Base-by-base conservation (phyloP, 2,888 invertebrate species). In the Tolmerus cingulatus region DNA sequence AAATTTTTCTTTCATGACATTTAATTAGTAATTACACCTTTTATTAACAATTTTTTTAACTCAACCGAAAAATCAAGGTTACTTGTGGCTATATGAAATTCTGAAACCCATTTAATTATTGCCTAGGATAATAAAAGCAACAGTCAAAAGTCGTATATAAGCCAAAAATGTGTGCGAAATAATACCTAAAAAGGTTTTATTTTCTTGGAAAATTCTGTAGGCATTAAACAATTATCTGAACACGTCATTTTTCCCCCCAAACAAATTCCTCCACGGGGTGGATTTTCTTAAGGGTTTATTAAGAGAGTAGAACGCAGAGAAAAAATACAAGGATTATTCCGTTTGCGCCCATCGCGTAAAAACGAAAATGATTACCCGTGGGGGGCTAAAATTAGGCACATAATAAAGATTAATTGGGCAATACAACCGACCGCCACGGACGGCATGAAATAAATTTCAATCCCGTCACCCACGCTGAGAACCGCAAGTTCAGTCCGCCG, bases 401-500 rank as follows among this genome's bases (percentile, higher is more conserved):
- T 40, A 77, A 37, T 40, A 40, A 77, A 77, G 40, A 77, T 77
- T 40, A 77, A 40, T 37, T 76, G 76, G 34, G 40, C 77, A 77
- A 77, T 37, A 40, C 8, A 23, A 7, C 5, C 37, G 37, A 40
- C 34, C 7, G 76, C 12, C 76, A 40, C 37, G 76, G 76, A 19
- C 76, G 19, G 77, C 37, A 37, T 40, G 77, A 77, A 40, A 77
- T 77, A 77, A 77, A 77, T 77, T 40, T 77, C 37, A 77, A 37
- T 40, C n/a, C 77, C 40, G 40, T 77, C 77, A 77, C 77, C 77
- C 77, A 77, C 77, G 77, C 37, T 30, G 77, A 27, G 27, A 66
- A 27, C 37, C n/a, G 7, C n/a, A 40, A 40, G 77, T 77, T 77
- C 77, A 77, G 34, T 12, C 12, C 37, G 77, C n/a, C 7, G 30